Conservation (phyloP, 2,888 invertebrate species). For the Plagodis dolabraria region DNA sequence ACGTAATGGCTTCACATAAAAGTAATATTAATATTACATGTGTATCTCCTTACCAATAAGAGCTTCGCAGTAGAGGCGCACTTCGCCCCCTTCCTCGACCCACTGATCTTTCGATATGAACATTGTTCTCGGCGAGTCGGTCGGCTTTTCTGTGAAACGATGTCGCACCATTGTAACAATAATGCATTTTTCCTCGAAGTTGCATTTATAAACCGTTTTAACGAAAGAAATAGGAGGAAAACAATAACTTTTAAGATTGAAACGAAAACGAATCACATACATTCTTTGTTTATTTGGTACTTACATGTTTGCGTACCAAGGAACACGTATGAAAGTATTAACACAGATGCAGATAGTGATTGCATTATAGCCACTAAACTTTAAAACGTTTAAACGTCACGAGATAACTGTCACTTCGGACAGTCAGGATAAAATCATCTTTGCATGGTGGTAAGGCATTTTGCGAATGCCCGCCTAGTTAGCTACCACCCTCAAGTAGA, state of each 20-base stretch:
- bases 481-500: too few species aligned
- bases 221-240: constrained; percentile 8
- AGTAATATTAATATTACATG: neutral
- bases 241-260: neutral
- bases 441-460: too few species aligned
- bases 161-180: constrained; percentile 34
- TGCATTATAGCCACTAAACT: too few species aligned
- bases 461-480: too few species aligned
- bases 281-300: too few species aligned
- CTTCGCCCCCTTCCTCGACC: constrained; percentile 85
- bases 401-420: too few species aligned
- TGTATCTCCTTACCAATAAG: constrained; percentile 86
- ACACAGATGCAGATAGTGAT: too few species aligned
- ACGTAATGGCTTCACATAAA: too few species aligned
- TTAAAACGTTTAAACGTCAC: too few species aligned
- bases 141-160: constrained; percentile 85
- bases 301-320: too few species aligned
- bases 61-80: constrained; percentile 91
- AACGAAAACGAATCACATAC: neutral
- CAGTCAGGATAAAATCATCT: too few species aligned
- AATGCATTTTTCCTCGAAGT: constrained; percentile 40
- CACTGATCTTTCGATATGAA: constrained; percentile 88
- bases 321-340: too few species aligned
- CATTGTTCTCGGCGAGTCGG: constrained; percentile 86
- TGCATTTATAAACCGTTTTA: neutral